Percentiles rank a stretch among this genome's conserved stretches.
Evolutionary conservation across 2,113 vertebrate species (phyloP).

Genomic region (Sander vitreus): DNA sequence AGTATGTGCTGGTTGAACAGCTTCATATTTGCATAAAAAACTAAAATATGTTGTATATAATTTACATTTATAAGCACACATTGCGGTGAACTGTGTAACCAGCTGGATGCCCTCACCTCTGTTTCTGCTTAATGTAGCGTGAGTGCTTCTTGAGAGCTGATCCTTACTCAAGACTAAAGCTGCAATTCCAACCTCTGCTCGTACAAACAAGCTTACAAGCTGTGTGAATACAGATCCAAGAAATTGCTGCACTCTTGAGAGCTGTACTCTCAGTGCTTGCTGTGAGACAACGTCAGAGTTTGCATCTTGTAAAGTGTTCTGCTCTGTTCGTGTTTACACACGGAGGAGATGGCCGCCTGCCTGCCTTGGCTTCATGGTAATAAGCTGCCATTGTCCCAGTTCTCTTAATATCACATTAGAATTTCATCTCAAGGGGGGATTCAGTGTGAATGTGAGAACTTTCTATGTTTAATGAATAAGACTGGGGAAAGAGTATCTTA

Average conservation of each 20-base stretch:
- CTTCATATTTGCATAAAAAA: conserved; percentile 1
- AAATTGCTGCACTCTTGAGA: conserved; percentile 45
- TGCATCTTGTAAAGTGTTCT: conserved; percentile 37
- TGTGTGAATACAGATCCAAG: conserved; percentile 51
- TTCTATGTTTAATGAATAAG: conserved; percentile 77
- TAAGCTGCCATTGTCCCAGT: conserved; percentile 71
- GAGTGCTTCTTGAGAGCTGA: conserved; percentile 52
- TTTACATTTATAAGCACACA: background rate
- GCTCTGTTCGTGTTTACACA: conserved; percentile 45
- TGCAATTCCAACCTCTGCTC: conserved; percentile 57
- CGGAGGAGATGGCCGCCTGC: conserved; percentile 32
- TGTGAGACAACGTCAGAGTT: conserved; percentile 15
- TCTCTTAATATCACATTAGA: conserved; percentile 82
- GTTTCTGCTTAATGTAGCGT: conserved; percentile 56
- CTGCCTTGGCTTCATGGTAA: conserved; percentile 57
- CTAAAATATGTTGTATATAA: background rate
- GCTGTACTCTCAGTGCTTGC: background rate
- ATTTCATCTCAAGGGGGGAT: conserved; percentile 74
- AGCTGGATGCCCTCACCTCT: conserved; percentile 46
- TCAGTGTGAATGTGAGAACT: conserved; percentile 59
- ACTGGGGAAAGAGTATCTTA: conserved; percentile 47
- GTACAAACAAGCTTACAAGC: conserved; percentile 47
- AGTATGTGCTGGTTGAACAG: background rate
- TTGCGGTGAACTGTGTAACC: conserved; percentile 48
- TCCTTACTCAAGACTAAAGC: conserved; percentile 60